These are phyloP conservation scores for Strigamia maritima DNA, from an alignment of 2,888 invertebrate species.

Conservation along the genomic window DNA sequence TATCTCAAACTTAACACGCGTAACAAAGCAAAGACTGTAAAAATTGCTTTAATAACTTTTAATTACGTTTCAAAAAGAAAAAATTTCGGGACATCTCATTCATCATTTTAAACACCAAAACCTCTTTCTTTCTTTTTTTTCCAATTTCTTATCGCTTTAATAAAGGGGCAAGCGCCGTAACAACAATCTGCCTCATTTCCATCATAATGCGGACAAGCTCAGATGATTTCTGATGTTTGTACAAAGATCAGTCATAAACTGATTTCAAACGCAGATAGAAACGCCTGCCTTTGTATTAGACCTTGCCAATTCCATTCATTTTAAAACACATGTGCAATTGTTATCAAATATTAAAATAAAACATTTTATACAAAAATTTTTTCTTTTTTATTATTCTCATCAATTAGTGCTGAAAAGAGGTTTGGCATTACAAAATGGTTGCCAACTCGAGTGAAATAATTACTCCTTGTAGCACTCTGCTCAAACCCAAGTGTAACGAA, in stretches of 20 bases:
- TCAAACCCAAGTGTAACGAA: not conserved
- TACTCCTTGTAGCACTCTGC: slow-evolving; percentile 7
- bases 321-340: not conserved
- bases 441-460: not conserved
- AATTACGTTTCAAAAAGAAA: not conserved
- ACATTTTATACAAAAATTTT: not conserved
- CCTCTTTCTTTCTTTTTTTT: not conserved
- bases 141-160: slow-evolving; percentile 11
- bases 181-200: slow-evolving; percentile 27
- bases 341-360: not conserved
- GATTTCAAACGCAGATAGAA: slow-evolving; percentile 2
- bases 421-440: not conserved
- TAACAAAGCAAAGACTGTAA: slow-evolving; percentile 28
- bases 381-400: not conserved
- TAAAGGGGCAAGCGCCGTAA: slow-evolving; percentile 20
- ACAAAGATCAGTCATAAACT: slow-evolving; percentile 17
- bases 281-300: slow-evolving; percentile 6
- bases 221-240: slow-evolving; percentile 28
- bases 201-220: slow-evolving; percentile 27
- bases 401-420: slow-evolving; percentile 7
- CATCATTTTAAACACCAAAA: not conserved
- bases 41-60: slow-evolving; percentile 28
- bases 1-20: slow-evolving; percentile 16
- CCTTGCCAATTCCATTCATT: slow-evolving; percentile 2
- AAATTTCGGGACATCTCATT: slow-evolving; percentile 17